Percentiles rank a stretch among this genome's conserved stretches.
phyloP scores from a whole-genome alignment of 2,113 vertebrate genomes.

The Fregetta grallaria region DNA sequence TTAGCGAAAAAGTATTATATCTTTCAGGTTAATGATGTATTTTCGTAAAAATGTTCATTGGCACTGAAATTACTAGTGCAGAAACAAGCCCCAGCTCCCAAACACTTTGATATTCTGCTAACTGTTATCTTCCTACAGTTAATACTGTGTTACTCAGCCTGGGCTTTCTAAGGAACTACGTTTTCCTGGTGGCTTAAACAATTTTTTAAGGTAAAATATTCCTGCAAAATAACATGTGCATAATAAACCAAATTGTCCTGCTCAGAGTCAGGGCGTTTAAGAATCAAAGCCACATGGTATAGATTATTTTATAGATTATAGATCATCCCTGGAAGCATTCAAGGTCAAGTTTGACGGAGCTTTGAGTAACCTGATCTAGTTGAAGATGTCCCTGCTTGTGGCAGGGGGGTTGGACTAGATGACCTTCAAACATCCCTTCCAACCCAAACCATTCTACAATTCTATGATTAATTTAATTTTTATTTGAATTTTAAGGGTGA shows the following conservation, averaged over 20 bases:
- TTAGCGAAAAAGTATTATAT: background rate
- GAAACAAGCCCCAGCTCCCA: background rate
- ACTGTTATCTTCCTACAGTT: background rate
- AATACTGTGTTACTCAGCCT: background rate
- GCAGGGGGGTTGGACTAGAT: background rate
- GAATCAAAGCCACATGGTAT: background rate
- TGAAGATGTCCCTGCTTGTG: background rate
- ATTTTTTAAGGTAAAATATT: background rate
- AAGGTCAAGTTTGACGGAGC: background rate
- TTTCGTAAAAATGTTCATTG: background rate
- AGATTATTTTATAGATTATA: background rate
- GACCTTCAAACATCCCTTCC: background rate
- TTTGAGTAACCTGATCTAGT: background rate
- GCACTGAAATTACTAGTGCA: background rate
- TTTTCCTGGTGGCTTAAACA: background rate
- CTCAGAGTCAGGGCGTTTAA: background rate
- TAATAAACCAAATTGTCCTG: background rate
- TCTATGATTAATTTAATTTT: background rate
- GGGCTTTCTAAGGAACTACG: background rate
- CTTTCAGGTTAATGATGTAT: background rate
- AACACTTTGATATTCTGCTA: background rate
- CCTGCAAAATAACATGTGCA: background rate
- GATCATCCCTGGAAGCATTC: background rate
- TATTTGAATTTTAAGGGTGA: background rate
- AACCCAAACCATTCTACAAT: background rate